Conservation (phyloP, 2,888 invertebrate genomes). For the Cantharis nigra region DNA sequence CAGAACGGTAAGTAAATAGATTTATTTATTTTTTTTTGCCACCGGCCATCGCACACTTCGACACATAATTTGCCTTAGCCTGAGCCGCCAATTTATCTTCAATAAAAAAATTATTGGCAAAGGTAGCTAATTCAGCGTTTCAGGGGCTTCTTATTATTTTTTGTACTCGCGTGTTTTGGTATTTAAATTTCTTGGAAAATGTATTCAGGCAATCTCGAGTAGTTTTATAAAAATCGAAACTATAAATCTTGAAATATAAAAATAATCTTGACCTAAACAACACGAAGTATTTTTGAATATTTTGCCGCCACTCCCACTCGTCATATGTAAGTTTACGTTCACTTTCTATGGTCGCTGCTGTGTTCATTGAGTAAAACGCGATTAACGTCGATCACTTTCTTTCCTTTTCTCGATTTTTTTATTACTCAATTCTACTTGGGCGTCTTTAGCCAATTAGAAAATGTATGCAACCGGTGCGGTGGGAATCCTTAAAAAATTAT, state of each 20-base stretch:
- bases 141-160: background rate
- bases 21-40: background rate
- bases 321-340: constrained; percentile 17
- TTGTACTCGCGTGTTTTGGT: background rate
- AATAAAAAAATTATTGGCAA: background rate
- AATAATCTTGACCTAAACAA: constrained; percentile 25
- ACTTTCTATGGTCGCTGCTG: background rate
- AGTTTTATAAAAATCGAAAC: constrained; percentile 11
- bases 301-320: constrained; percentile 32
- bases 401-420: background rate
- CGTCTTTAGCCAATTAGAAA: background rate
- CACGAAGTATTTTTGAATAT: constrained; percentile 26
- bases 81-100: background rate
- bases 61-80: background rate
- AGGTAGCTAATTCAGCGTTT: background rate
- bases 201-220: constrained; percentile 12
- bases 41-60: background rate
- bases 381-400: background rate
- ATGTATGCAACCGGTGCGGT: background rate
- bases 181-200: constrained; percentile 1
- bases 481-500: background rate
- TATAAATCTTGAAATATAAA: constrained; percentile 9
- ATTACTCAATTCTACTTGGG: no score
- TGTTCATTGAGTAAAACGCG: background rate
- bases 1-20: constrained; percentile 34